Conservation (phyloP, 2,797 vertebrate species). For the Pseudotriccus pelzelni region DNA sequence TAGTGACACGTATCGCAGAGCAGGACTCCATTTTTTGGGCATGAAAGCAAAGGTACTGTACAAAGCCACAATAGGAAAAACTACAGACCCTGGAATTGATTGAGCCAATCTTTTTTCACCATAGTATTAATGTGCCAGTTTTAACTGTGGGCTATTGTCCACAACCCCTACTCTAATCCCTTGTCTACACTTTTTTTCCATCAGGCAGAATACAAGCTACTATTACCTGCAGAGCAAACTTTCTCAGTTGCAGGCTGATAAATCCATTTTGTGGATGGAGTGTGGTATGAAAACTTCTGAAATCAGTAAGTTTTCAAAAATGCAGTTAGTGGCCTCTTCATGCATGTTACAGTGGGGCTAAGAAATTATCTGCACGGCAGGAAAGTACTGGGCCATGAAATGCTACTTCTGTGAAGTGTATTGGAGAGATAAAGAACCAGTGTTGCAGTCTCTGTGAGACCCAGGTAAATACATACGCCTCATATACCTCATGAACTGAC, state of each 20-base stretch:
- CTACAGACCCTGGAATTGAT: not conserved
- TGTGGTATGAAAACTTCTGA: not conserved
- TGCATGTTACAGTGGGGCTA: not conserved
- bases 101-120: not conserved
- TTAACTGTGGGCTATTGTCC: not conserved
- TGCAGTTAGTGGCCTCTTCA: not conserved
- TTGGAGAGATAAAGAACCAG: not conserved
- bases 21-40: not conserved
- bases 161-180: not conserved
- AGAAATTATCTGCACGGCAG: not conserved
- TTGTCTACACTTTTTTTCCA: not conserved
- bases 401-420: not conserved
- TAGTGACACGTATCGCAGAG: not conserved
- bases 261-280: not conserved
- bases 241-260: not conserved
- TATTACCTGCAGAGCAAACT: slow-evolving; percentile 9
- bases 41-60: not conserved
- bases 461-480: rapidly evolving
- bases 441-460: not conserved
- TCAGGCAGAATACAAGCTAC: not conserved
- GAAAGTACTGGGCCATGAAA: not conserved
- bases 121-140: not conserved
- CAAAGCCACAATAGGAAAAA: not conserved
- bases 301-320: not conserved
- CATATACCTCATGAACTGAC: rapidly evolving